These are phyloP conservation scores for Dysmachus trigonus DNA, from an alignment of 2,888 invertebrate genomes.

Conservation along the genomic window DNA sequence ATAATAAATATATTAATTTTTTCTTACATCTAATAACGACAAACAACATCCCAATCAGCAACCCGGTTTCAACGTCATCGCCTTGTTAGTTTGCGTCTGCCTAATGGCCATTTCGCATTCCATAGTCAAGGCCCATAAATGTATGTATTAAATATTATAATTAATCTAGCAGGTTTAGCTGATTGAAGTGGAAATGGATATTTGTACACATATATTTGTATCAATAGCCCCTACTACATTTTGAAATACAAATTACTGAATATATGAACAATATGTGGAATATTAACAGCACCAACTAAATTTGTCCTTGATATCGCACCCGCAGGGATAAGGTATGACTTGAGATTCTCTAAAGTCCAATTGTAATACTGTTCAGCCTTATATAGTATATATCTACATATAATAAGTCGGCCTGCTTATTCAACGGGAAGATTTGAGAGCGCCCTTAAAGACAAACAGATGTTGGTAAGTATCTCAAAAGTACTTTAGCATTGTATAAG, in stretches of 20 bases:
- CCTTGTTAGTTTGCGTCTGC: background rate
- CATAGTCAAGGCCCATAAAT: background rate
- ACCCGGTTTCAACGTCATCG: background rate
- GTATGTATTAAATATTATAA: too few relatives aligned
- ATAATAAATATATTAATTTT: too few relatives aligned
- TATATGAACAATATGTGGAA: background rate
- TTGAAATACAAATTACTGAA: background rate
- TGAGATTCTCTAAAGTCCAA: background rate
- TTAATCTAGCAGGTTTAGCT: background rate
- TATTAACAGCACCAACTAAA: background rate
- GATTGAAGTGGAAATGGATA: background rate
- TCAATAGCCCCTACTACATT: background rate
- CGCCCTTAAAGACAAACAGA: background rate
- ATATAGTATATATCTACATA: background rate
- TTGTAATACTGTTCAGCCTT: background rate
- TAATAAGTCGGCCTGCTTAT: background rate
- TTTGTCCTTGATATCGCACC: background rate
- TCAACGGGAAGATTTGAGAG: background rate
- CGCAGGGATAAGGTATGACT: background rate
- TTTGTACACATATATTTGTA: background rate
- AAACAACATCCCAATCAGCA: too few relatives aligned
- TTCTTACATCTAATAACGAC: too few relatives aligned
- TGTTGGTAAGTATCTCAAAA: background rate
- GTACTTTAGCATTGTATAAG: background rate
- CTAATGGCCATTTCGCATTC: background rate